Percentiles rank a stretch among this genome's conserved stretches.
These are phyloP conservation scores for Nannobrachium achirus DNA, from an alignment of 2,113 vertebrate genomes.

Conservation along the genomic window DNA sequence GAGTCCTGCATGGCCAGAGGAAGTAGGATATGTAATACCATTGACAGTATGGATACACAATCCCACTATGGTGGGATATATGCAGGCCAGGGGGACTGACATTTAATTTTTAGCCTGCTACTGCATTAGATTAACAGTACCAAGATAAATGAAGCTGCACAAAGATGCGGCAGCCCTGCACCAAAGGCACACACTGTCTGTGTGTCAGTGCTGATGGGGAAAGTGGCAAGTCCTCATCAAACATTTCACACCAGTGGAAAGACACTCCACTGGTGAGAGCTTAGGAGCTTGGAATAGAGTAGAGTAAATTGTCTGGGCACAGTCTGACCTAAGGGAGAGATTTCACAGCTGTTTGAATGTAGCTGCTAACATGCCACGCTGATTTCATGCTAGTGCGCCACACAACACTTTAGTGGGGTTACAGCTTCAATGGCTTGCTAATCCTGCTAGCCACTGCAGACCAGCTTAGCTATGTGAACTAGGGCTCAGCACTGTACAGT, in stretches of 20 bases:
- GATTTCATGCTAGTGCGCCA: background rate
- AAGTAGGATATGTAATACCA: no score
- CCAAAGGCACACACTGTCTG: background rate
- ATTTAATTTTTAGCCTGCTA: no score
- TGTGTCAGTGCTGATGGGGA: background rate
- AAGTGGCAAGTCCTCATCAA: background rate
- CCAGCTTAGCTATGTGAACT: conserved; percentile 3
- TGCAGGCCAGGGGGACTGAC: no score
- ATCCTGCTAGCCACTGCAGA: conserved; percentile 10
- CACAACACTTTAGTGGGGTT: conserved; percentile 29
- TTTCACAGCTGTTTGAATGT: conserved; percentile 32
- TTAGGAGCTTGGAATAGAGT: background rate
- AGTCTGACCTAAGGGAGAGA: conserved; percentile 21
- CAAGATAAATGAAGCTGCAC: background rate
- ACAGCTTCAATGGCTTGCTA: conserved; percentile 14
- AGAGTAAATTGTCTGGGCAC: conserved; percentile 29
- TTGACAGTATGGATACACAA: no score
- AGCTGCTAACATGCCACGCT: background rate
- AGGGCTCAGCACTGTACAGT: no score
- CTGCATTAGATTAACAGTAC: background rate
- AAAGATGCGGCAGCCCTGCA: background rate
- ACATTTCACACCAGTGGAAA: conserved; percentile 3
- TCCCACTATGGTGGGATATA: no score
- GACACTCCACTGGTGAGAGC: no score
- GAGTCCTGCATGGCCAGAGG: no score